Evolutionary conservation across 2,888 invertebrate genomes (phyloP).

Genomic region (Caenorhabditis auriculariae): DNA sequence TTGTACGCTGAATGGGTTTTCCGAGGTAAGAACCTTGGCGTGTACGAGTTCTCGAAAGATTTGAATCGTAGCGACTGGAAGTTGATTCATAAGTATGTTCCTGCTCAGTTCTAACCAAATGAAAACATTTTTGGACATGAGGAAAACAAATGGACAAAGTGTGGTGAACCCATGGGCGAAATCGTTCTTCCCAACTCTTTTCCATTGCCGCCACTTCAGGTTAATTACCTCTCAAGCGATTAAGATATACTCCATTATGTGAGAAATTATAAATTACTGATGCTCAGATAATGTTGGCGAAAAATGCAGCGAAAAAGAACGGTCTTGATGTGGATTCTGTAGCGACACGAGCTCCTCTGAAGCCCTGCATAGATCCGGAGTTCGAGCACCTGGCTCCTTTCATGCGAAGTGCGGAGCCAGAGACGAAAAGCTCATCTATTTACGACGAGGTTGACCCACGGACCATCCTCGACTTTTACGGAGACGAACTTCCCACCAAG

Average conservation of each 20-base stretch:
- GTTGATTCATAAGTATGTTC: constrained; percentile 50
- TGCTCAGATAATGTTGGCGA: constrained; percentile 29
- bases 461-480: constrained; percentile 51
- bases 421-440: constrained; percentile 24
- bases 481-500: constrained; percentile 55
- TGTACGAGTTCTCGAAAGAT: constrained; percentile 57
- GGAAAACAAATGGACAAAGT: constrained; percentile 36
- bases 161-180: constrained; percentile 31
- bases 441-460: constrained; percentile 56
- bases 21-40: constrained; percentile 54
- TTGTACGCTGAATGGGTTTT: constrained; percentile 60
- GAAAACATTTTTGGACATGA: constrained; percentile 40
- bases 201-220: constrained; percentile 52
- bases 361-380: constrained; percentile 55
- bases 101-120: neutral
- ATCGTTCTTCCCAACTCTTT: constrained; percentile 51
- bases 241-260: too few relatives aligned
- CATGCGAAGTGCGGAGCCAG: constrained; percentile 35
- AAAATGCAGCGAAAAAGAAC: constrained; percentile 33
- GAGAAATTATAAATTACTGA: neutral
- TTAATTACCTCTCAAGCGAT: constrained; percentile 21
- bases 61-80: constrained; percentile 61
- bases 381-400: constrained; percentile 47
- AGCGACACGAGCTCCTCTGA: constrained; percentile 43
- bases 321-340: constrained; percentile 28